These are phyloP conservation scores for Pardosa pseudoannulata DNA, from an alignment of 2,888 invertebrate species.

Conservation along the genomic window DNA sequence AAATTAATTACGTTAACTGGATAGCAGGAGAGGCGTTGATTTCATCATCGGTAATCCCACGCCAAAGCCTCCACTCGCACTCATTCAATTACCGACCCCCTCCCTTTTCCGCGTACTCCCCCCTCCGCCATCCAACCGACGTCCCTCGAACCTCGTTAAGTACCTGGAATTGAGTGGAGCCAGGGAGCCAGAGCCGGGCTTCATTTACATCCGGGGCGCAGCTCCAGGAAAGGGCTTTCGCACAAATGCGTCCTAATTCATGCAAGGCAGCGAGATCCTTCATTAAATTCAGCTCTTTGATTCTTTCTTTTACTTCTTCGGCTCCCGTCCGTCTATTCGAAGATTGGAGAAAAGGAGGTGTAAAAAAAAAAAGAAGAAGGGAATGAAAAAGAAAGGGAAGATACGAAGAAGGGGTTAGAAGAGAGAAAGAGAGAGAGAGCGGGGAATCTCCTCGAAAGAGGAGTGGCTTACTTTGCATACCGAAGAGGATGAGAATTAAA, in stretches of 20 bases:
- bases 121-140: background rate
- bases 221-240: conserved; percentile 42
- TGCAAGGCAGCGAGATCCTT: conserved; percentile 56
- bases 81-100: conserved; percentile 40
- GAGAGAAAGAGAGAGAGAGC: conserved; percentile 19
- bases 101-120: background rate
- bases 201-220: conserved; percentile 67
- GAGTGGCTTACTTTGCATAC: conserved; percentile 70
- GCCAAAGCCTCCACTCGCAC: conserved; percentile 57
- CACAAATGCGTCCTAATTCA: conserved; percentile 70
- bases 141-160: conserved; percentile 63
- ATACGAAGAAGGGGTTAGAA: conserved; percentile 24
- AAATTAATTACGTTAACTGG: conserved; percentile 73
- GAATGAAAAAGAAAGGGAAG: conserved; percentile 26
- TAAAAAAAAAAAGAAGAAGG: conserved; percentile 16
- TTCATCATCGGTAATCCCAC: conserved; percentile 72
- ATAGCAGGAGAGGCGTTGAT: conserved; percentile 71
- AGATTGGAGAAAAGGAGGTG: conserved; percentile 25
- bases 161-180: conserved; percentile 70
- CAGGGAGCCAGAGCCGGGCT: conserved; percentile 35
- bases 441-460: conserved; percentile 16
- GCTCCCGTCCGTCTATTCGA: conserved; percentile 18
- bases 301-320: conserved; percentile 61
- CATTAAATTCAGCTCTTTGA: conserved; percentile 71
- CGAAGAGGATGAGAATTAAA: conserved; percentile 71